Evolutionary conservation across 2,888 invertebrate genomes (phyloP).

Genomic region (Yponomeuta evonymella): DNA sequence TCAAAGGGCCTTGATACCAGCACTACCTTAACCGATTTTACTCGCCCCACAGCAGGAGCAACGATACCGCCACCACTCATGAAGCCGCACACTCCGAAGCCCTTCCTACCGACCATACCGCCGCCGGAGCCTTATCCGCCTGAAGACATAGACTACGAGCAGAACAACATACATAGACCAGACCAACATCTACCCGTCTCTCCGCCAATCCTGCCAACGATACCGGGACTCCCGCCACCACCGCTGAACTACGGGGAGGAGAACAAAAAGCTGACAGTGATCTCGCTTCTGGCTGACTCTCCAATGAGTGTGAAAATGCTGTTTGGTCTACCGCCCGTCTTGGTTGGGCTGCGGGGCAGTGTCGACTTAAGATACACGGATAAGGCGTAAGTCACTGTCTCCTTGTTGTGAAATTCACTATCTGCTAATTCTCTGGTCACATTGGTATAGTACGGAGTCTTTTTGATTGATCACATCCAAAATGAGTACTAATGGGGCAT

Average conservation of each 20-base stretch:
- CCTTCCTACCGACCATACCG: slow-evolving; percentile 66
- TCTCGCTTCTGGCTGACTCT: slow-evolving; percentile 84
- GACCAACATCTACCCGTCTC: slow-evolving; percentile 33
- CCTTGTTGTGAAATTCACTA: no score
- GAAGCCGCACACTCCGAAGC: slow-evolving; percentile 29
- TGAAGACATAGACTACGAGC: slow-evolving; percentile 55
- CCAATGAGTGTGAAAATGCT: slow-evolving; percentile 87
- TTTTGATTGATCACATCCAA: no score
- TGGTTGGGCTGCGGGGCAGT: slow-evolving; percentile 90
- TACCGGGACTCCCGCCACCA: slow-evolving; percentile 13
- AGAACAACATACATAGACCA: slow-evolving; percentile 50
- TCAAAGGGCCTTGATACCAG: not conserved
- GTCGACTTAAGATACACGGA: slow-evolving; percentile 92
- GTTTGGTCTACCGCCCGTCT: slow-evolving; percentile 87
- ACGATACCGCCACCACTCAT: slow-evolving; percentile 28
- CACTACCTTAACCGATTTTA: not conserved
- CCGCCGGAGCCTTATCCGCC: slow-evolving; percentile 56
- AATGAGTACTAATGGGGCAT: no score
- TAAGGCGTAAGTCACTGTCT: slow-evolving; percentile 75
- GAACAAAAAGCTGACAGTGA: slow-evolving; percentile 69
- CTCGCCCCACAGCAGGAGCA: slow-evolving; percentile 8
- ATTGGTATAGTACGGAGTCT: no score
- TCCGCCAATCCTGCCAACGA: slow-evolving; percentile 20
- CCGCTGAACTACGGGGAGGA: slow-evolving; percentile 41
- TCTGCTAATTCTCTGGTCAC: not conserved